Evolutionary conservation across 2,113 vertebrate species (phyloP).

Genomic region (Aegypius monachus): DNA sequence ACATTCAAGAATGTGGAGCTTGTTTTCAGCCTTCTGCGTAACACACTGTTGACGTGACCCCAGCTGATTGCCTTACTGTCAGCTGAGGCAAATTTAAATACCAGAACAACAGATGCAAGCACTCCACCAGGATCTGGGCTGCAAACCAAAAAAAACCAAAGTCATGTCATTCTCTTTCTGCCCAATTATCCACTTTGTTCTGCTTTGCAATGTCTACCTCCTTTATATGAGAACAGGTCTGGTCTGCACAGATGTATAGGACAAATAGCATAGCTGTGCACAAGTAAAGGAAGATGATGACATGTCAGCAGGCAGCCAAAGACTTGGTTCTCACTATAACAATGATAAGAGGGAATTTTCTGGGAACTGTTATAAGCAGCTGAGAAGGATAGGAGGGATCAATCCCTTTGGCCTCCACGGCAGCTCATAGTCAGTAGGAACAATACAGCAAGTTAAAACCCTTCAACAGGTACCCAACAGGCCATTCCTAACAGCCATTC

Average conservation of each 20-base stretch:
- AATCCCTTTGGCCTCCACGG: not conserved
- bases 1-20: slow-evolving; percentile 27
- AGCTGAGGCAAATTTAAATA: slow-evolving; percentile 61
- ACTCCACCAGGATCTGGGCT: slow-evolving; percentile 64
- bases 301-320: not conserved
- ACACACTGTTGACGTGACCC: slow-evolving; percentile 33
- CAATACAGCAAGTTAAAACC: not conserved
- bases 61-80: slow-evolving; percentile 6
- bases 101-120: slow-evolving; percentile 63
- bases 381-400: not conserved
- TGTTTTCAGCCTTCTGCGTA: slow-evolving; percentile 42
- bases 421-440: not conserved
- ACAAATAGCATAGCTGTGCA: not conserved
- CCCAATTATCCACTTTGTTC: not conserved
- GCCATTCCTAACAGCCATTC: not conserved
- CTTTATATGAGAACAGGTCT: not conserved
- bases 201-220: not conserved
- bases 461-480: not conserved
- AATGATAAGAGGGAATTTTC: not conserved
- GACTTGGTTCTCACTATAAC: not conserved
- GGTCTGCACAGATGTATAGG: not conserved
- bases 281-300: not conserved
- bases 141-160: slow-evolving; percentile 57
- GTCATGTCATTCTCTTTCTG: not conserved
- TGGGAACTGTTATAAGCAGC: not conserved